Evolutionary conservation across 2,888 invertebrate genomes (phyloP).

Genomic region (Meta bourneti): DNA sequence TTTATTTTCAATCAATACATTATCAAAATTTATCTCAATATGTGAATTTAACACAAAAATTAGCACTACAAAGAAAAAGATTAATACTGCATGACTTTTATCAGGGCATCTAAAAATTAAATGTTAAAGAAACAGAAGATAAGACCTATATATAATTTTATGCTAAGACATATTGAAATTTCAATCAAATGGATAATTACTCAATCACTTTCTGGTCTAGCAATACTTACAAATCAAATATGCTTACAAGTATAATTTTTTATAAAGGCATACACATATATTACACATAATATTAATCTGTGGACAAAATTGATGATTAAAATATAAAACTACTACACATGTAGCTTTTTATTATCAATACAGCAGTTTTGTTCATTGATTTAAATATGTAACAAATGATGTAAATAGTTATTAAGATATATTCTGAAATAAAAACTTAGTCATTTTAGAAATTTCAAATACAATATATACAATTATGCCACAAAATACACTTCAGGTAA

Average conservation of each 20-base stretch:
- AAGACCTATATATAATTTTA: too few relatives aligned
- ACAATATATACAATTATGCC: slow-evolving; percentile 64
- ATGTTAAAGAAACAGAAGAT: too few relatives aligned
- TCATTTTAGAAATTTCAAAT: slow-evolving; percentile 53
- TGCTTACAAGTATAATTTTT: slow-evolving; percentile 40
- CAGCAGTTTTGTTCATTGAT: slow-evolving; percentile 35
- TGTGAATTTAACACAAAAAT: slow-evolving; percentile 1
- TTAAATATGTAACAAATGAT: slow-evolving; percentile 53
- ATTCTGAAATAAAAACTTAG: slow-evolving; percentile 47
- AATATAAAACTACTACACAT: slow-evolving; percentile 36
- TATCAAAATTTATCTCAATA: background rate
- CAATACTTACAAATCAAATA: background rate
- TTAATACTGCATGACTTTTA: background rate
- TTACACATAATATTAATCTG: slow-evolving; percentile 42
- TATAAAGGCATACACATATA: slow-evolving; percentile 43
- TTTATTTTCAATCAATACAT: background rate
- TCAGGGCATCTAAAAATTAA: background rate
- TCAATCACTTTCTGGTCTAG: too few relatives aligned
- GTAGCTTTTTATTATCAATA: slow-evolving; percentile 18
- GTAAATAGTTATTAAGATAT: slow-evolving; percentile 48
- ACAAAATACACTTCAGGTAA: too few relatives aligned
- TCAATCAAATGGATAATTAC: background rate
- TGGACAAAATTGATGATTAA: slow-evolving; percentile 29
- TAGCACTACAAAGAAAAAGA: background rate
- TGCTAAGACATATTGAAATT: background rate